phyloP scores from a whole-genome alignment of 2,888 invertebrate genomes.

The Penaeus monodon region DNA sequence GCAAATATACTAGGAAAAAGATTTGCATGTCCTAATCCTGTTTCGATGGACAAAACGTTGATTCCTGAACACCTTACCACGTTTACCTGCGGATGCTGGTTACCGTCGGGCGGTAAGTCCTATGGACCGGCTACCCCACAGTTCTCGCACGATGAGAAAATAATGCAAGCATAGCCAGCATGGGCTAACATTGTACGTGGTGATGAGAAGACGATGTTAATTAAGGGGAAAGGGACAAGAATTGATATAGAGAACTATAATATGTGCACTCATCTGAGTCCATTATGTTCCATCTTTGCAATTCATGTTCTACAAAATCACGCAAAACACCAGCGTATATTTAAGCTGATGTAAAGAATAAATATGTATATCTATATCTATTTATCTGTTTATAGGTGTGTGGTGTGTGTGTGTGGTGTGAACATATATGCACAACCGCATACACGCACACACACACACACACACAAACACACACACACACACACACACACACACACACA shows the following conservation, averaged over 20 bases:
- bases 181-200: conserved; percentile 89
- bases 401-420: too few relatives aligned
- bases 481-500: background rate
- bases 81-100: conserved; percentile 70
- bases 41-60: too few relatives aligned
- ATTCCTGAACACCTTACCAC: conserved; percentile 67
- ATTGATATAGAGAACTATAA: background rate
- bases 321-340: too few relatives aligned
- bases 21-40: too few relatives aligned
- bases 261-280: background rate
- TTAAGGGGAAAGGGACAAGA: conserved; percentile 70
- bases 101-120: conserved; percentile 77
- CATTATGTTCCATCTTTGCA: background rate
- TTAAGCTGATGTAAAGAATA: too few relatives aligned
- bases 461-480: too few relatives aligned
- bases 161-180: conserved; percentile 85
- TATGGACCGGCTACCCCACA: conserved; percentile 89
- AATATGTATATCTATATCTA: too few relatives aligned
- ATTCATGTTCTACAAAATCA: too few relatives aligned
- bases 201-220: conserved; percentile 84
- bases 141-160: conserved; percentile 81
- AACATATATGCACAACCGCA: too few relatives aligned
- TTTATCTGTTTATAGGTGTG: too few relatives aligned
- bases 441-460: too few relatives aligned
- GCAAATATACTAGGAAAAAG: too few relatives aligned